Percentiles rank a stretch among this genome's conserved stretches.
Evolutionary conservation across 2,113 vertebrate genomes (phyloP).

Genomic region (Haliaeetus leucogaster): DNA sequence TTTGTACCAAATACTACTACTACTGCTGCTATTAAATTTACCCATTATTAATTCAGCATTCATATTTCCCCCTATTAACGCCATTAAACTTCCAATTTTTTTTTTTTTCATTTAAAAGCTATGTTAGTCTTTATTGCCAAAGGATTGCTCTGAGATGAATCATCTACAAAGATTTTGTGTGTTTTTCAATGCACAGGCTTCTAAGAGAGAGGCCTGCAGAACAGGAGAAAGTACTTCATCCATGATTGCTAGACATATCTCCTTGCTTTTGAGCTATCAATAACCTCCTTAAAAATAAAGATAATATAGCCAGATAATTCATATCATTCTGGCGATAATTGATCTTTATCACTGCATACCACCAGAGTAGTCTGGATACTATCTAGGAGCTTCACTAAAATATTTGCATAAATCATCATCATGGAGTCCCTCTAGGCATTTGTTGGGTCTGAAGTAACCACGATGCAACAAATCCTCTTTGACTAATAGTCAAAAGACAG

Average conservation of each 20-base stretch:
- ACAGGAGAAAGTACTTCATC: not conserved
- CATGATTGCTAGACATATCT: not conserved
- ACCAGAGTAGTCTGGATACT: not conserved
- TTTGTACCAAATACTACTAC: not conserved
- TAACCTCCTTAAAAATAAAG: not conserved
- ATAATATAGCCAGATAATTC: not conserved
- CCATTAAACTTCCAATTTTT: not conserved
- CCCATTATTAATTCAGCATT: not conserved
- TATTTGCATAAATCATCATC: conserved; percentile 30
- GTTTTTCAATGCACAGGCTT: not conserved
- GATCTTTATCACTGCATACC: conserved; percentile 21
- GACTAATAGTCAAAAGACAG: not conserved
- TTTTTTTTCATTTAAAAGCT: not conserved
- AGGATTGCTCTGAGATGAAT: not conserved
- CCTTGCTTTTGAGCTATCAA: not conserved
- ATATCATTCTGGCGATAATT: not conserved
- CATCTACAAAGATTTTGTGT: not conserved
- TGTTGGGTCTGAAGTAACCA: not conserved
- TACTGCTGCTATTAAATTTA: not conserved
- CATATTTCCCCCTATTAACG: not conserved
- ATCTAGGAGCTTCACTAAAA: not conserved
- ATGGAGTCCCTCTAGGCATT: not conserved
- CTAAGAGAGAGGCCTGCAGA: not conserved
- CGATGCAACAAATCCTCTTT: not conserved
- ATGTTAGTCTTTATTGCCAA: not conserved